Evolutionary conservation across 2,888 invertebrate species (phyloP).

Genomic region (Caenorhabditis panamensis): DNA sequence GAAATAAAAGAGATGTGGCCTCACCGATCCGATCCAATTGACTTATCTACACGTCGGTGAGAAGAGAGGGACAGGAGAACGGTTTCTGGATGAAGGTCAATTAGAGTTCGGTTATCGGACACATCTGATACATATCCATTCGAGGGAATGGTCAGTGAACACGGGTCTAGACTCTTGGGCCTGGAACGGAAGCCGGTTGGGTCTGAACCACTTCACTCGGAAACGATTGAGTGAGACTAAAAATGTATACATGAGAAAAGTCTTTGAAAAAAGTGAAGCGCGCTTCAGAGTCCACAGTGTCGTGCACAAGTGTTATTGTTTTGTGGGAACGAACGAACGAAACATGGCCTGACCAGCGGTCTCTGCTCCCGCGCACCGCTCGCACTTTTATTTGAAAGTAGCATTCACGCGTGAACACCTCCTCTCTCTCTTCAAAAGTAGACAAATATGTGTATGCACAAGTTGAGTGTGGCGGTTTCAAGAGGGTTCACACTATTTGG

Average conservation of each 20-base stretch:
- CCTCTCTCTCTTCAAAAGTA: constrained; percentile 24
- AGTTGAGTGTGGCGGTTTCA: constrained; percentile 55
- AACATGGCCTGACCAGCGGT: constrained; percentile 25
- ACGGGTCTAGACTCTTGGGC: constrained; percentile 14
- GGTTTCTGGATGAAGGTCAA: constrained; percentile 47
- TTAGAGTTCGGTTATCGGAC: constrained; percentile 23
- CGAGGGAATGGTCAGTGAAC: constrained; percentile 35
- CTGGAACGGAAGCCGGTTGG: constrained; percentile 40
- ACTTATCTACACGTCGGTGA: constrained; percentile 29
- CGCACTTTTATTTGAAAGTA: constrained; percentile 57
- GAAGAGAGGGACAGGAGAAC: constrained; percentile 23
- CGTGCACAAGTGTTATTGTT: constrained; percentile 59
- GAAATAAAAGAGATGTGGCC: not conserved
- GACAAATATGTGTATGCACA: constrained; percentile 60
- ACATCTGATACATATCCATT: constrained; percentile 40
- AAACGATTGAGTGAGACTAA: constrained; percentile 4
- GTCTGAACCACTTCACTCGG: constrained; percentile 45
- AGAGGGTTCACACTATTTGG: constrained; percentile 52
- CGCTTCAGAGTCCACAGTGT: constrained; percentile 34
- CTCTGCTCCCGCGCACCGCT: constrained; percentile 37
- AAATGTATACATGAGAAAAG: constrained; percentile 22
- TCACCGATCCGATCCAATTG: constrained; percentile 24
- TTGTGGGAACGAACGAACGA: constrained; percentile 32
- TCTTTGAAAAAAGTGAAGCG: constrained; percentile 50
- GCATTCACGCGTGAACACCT: constrained; percentile 61